Evolutionary conservation across 2,113 vertebrate species (phyloP).

Genomic region (Brachypteracias leptosomus): DNA sequence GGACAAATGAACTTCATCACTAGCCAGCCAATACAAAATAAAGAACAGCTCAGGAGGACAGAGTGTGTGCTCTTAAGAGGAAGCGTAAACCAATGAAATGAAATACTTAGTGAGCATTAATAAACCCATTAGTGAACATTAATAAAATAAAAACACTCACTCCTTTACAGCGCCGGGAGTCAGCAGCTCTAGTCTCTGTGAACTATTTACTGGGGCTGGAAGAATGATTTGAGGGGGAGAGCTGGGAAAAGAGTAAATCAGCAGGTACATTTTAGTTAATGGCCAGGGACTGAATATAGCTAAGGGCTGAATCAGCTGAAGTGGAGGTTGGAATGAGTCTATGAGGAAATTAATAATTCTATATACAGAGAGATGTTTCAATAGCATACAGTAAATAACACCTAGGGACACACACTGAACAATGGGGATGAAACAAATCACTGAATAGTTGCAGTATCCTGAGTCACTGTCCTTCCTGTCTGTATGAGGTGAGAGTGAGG

Average conservation of each 20-base stretch:
- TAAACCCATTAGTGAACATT: constrained; percentile 53
- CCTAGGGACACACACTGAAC: not conserved
- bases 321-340: constrained; percentile 40
- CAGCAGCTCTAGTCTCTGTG: not conserved
- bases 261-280: constrained; percentile 17
- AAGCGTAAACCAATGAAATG: constrained; percentile 25
- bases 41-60: not conserved
- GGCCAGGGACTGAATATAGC: constrained; percentile 2
- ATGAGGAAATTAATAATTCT: constrained; percentile 60
- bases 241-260: constrained; percentile 43
- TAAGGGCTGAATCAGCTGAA: constrained; percentile 59
- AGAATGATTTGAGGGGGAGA: constrained; percentile 38
- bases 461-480: not conserved
- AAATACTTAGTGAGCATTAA: constrained; percentile 36
- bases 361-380: not conserved
- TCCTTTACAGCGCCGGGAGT: not conserved
- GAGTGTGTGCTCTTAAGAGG: not conserved
- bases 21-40: not conserved
- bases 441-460: not conserved
- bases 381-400: not conserved
- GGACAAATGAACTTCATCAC: not conserved
- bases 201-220: constrained; percentile 1
- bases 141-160: constrained; percentile 17
- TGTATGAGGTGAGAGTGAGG: not conserved
- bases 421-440: constrained; percentile 19